Evolutionary conservation across 2,113 vertebrate genomes (phyloP), one percentile per base, ranked within the genome.

Genomic region (Scomber scombrus): DNA sequence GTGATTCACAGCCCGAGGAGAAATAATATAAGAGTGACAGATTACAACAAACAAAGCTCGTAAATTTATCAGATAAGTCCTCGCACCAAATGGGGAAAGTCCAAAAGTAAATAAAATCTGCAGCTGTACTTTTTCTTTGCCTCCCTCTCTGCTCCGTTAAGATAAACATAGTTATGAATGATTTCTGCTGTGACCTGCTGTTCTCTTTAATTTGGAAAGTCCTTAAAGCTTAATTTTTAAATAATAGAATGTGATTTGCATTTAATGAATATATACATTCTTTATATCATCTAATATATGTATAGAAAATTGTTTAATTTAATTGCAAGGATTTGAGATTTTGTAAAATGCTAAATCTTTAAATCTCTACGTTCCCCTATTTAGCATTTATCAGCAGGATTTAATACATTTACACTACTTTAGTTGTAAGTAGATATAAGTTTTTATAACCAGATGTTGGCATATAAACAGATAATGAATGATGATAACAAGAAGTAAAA

Each of bases 41-140:
- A 71, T 45, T 68, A 67, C 26, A 67, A 56, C 18, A 10, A 55
- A 40, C 34, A 43, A 1, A 80, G 71, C 40, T 75, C 2, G 43
- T 4, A 18, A 80, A 75, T 10, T 1, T 68, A 12, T 61, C 68
- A 29, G 70, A 75, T 49, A 26, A 23, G 43, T 65, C 13, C 15
- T 57, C 8, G 2, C 4, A 47, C 6, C 18, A 19, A 46, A 2
- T 9, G 34, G 12, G 29, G 9, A 5, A 46, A 57, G 43, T 62
- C 29, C 26, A 64, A 29, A 51, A 40, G 43, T 12, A 57, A 21
- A 63, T 47, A 19, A 55, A n/a, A 47, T 43, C 31, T 26, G 12
- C 72, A 66, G 73, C 74, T 47, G 45, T 4, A 2, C 9, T 60
- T 71, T 45, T 12, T 66, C 67, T 40, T 46, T 29, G 34, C 29